Base-by-base conservation (phyloP, 2,113 vertebrate species). In the Physeter macrocephalus region DNA sequence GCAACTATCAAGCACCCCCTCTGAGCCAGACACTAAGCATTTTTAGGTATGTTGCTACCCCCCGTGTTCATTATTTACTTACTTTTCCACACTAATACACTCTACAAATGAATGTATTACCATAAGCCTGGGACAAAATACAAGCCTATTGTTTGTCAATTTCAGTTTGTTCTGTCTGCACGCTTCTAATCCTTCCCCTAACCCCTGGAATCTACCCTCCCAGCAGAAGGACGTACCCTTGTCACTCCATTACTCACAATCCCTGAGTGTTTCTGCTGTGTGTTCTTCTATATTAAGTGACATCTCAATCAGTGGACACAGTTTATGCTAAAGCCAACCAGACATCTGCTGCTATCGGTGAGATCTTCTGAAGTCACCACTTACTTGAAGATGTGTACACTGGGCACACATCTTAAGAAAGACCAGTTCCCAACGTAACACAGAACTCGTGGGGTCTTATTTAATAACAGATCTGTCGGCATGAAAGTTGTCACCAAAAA, bases 161-260 rank as follows among this genome's bases (percentile, higher is more conserved):
- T 41, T n/a, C 61, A 6, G 59, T 52, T 49, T 18, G 20, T 52
- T 27, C 14, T 34, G 15, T 69, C 46, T 6, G 21, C 20, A 7
- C 20, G 13, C 12, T 46, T 64, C 83, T 57, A 27, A 52, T 29
- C n/a, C 29, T 52, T 3, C 13, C 20, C 25, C 0, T 1, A 3
- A 7, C 6, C 27, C 52, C 20, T 10, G 29, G 43, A 27, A 14
- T 18, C 8, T 0, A 34, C n/a, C 6, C n/a, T 31, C 18, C 74
- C 10, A 2, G 46, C 41, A 0, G 6, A 1, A 25, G 27, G 41
- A 34, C 11, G 14, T 0, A 3, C 1, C 12, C 8, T 39, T 17
- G 27, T 57, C 61, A 10, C 23, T 4, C 49, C 43, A 1, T 54
- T 10, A 18, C 3, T 13, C 11, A 3, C 29, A 1, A 6, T 5